Evolutionary conservation across 2,797 vertebrate genomes (phyloP), one percentile per base, ranked within the genome.

Genomic region (Pipistrellus pygmaeus): DNA sequence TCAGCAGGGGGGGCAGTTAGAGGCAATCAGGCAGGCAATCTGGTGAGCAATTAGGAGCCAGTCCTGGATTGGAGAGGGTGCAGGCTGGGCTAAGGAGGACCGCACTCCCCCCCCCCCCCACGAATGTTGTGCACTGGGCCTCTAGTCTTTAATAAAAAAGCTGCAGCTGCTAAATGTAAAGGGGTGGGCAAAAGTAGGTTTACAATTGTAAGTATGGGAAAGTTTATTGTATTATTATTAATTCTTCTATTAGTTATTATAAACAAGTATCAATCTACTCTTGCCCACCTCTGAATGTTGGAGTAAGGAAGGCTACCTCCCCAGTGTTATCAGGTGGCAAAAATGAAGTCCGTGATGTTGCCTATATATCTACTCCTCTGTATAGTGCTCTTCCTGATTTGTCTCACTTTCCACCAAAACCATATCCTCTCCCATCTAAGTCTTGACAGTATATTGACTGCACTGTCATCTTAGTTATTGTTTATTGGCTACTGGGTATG

Each of bases 401-500:
- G 72, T 84, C 82, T 32, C 60, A 88, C 46, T 93, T 91, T 91
- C 86, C 38, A 60, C 35, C 53, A 76, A 92, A 80, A 71, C 51
- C 17, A 46, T 57, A 48, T 95, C 51, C 12, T 86, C 46, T 80
- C 68, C 77, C 69, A 30, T 32, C 14, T 62, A 53, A 85, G 41
- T 53, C 75, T 90, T 72, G 27, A 30, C 11, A 55, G 62, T 73
- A 48, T 60, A 18, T 53, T 60, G 62, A 38, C n/a, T n/a, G 44
- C 14, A 62, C 35, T 30, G 38, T 53, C 91, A 53, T 93, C 69
- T 78, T 66, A 83, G 44, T 83, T 64, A 78, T 10, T 75, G 86
- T 32, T 60, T 57, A 32, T n/a, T 53, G 85, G 30, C 77, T 90
- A 38, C 3, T 66, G 57, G 78, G 57, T 10, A 14, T 48, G 41